Evolutionary conservation across 2,113 vertebrate species (phyloP), one percentile per base, ranked within the genome.

Genomic region (Notarius lentiginosus): DNA sequence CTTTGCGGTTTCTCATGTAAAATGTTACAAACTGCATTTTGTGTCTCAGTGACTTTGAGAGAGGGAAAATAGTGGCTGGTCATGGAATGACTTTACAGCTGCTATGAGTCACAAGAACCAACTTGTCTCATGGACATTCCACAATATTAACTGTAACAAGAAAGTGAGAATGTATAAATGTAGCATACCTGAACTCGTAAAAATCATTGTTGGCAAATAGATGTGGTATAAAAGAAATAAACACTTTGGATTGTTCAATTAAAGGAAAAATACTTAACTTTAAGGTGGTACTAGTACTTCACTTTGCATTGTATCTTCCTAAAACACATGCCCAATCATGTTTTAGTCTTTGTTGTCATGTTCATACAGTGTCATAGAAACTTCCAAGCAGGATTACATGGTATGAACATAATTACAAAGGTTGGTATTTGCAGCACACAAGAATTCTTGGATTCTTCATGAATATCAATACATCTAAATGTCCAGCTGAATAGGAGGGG

Each of bases 51-150:
- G 15, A 8, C 9, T 24, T 12, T 5, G 2, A 76, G 75, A 51
- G 17, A 75, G 5, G 51, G 0, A 24, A 55, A 55, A 75, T 51
- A 55, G 12, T 27, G 51, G 6, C 76, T 10, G 15, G 24, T 79
- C 51, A 79, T 7, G 53, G 53, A 79, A 79, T 58, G 77, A 80
- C 77, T 80, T 58, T 58, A 80, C 53, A 60, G 15, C 27, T 34
- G 55, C 20, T 60, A 80, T 55, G 18, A 58, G 58, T 30, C 58
- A 80, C 77, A 80, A 27, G 77, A 80, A 58, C 55, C 51, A 80
- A 41, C 30, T 60, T 34, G 15, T 80, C 77, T 34, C 17, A 20
- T 18, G 77, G 53, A 80, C 55, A 58, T 80, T 60, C 55, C n/a
- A 60, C 27, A 80, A 41, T 27, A 58, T 80, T 58, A 34, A 58